Conservation (phyloP, 1,140 invertebrate genomes). For the Geopemphigus sp. region DNA sequence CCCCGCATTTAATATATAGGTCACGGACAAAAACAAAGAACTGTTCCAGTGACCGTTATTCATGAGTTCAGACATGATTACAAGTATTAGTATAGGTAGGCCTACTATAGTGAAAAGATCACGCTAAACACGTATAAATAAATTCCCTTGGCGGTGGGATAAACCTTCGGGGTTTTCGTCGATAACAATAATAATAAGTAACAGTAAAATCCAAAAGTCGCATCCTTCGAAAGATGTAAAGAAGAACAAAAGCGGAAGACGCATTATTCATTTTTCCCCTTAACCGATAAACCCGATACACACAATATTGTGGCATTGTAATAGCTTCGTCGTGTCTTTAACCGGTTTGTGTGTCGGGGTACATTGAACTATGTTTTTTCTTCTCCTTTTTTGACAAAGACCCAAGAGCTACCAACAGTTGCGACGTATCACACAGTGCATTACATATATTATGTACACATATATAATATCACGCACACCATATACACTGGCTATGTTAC, state of each 20-base stretch:
- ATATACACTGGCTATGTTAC: background rate
- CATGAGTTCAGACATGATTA: background rate
- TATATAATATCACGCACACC: background rate
- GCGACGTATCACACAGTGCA: background rate
- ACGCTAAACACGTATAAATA: background rate
- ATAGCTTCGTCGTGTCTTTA: constrained; percentile 34
- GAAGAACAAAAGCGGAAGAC: constrained; percentile 38
- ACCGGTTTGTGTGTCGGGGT: constrained; percentile 45
- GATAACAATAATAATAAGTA: constrained; percentile 6
- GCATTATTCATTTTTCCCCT: constrained; percentile 28
- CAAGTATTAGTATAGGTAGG: background rate
- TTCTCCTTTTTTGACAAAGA: constrained; percentile 34
- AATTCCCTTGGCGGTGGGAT: too few species aligned
- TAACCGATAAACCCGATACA: constrained; percentile 36
- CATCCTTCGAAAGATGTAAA: constrained; percentile 17
- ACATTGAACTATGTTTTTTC: constrained; percentile 47
- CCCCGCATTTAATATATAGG: background rate
- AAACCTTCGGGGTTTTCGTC: background rate
- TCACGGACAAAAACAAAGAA: background rate
- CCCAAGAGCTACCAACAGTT: constrained; percentile 22
- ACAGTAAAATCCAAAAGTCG: constrained; percentile 22
- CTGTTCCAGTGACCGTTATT: background rate
- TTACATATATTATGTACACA: background rate
- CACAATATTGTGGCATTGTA: constrained; percentile 44
- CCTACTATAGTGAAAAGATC: background rate